phyloP scores from a whole-genome alignment of 2,888 invertebrate species.

The Scrobipalpa costella region DNA sequence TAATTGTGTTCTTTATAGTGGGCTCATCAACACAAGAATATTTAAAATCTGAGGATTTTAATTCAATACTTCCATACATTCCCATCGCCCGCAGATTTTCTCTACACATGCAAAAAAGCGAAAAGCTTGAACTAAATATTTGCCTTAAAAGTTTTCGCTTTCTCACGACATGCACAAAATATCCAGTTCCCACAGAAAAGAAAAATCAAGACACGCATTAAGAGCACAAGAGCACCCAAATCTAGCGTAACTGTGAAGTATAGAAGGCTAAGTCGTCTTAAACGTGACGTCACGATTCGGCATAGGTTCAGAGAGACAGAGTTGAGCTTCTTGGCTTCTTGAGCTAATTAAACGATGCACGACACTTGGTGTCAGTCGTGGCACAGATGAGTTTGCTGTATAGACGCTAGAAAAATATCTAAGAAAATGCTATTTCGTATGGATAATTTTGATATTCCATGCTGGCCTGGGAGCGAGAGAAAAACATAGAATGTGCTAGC shows the following conservation, averaged over 20 bases:
- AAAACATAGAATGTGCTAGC: too few relatives aligned
- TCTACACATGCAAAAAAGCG: too few relatives aligned
- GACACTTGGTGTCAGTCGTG: constrained; percentile 38
- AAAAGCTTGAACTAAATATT: neutral
- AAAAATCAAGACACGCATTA: neutral
- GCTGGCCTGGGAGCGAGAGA: too few relatives aligned
- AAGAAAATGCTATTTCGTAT: too few relatives aligned
- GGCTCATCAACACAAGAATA: too few relatives aligned
- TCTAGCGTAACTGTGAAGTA: constrained; percentile 14
- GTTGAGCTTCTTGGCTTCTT: constrained; percentile 14
- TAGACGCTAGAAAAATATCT: neutral
- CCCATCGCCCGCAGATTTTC: too few relatives aligned
- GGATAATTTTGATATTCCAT: too few relatives aligned
- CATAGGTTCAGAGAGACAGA: constrained; percentile 44
- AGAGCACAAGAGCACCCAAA: neutral
- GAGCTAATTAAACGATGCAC: constrained; percentile 68
- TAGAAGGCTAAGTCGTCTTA: constrained; percentile 38
- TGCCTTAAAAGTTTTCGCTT: neutral
- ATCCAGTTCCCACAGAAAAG: neutral
- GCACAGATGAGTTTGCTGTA: neutral
- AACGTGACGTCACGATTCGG: constrained; percentile 49
- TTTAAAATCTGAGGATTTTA: too few relatives aligned
- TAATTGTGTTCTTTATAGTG: too few relatives aligned
- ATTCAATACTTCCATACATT: too few relatives aligned
- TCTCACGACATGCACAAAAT: neutral